phyloP scores from a whole-genome alignment of 1,140 invertebrate species.

The Drosophila serrata region DNA sequence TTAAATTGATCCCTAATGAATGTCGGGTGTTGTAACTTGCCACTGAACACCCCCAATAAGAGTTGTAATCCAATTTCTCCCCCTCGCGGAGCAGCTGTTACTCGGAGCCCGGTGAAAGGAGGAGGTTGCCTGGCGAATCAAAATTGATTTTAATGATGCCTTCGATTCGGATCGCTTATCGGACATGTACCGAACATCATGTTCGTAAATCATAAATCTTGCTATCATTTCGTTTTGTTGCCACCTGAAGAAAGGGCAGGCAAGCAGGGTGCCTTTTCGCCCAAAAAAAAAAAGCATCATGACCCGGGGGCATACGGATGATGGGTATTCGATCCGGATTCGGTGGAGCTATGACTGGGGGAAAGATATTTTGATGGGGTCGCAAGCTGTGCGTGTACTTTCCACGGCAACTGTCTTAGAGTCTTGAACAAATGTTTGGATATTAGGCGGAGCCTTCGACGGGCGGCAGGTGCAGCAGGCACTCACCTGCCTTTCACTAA shows the following conservation, averaged over 20 bases:
- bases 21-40: conserved; percentile 45
- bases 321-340: conserved; percentile 26
- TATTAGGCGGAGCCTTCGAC: conserved; percentile 42
- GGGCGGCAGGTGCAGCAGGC: conserved; percentile 40
- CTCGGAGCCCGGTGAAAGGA: conserved; percentile 43
- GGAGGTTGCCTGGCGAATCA: conserved; percentile 49
- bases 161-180: conserved; percentile 38
- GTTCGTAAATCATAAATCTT: conserved; percentile 74
- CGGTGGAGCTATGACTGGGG: conserved; percentile 44
- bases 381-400: conserved; percentile 47
- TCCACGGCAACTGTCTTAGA: conserved; percentile 36
- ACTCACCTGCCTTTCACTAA: conserved; percentile 47
- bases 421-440: conserved; percentile 44
- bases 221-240: conserved; percentile 59
- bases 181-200: conserved; percentile 58
- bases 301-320: conserved; percentile 20
- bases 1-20: conserved; percentile 48
- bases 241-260: conserved; percentile 19
- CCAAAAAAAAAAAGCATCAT: conserved; percentile 35
- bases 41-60: conserved; percentile 47
- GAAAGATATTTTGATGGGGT: conserved; percentile 41
- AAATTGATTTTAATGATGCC: conserved; percentile 77
- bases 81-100: conserved; percentile 34
- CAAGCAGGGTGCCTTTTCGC: conserved; percentile 31
- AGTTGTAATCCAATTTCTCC: conserved; percentile 24